These are phyloP conservation scores for Muraenolepis orangiensis DNA, from an alignment of 2,797 vertebrate species.

Conservation along the genomic window DNA sequence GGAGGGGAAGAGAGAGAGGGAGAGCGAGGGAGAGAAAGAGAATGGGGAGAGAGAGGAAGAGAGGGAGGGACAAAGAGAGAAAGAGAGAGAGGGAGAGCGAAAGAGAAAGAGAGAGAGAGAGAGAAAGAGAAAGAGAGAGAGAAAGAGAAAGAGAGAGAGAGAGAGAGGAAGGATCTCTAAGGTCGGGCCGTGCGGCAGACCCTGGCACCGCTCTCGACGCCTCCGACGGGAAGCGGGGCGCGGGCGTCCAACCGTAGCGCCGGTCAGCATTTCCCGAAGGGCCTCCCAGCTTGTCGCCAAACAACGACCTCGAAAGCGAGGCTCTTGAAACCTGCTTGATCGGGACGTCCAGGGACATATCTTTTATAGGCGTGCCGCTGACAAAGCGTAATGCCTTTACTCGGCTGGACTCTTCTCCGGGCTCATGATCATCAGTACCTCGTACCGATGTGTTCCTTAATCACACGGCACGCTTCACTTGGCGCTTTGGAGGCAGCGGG, in stretches of 20 bases:
- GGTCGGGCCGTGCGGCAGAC: conserved; percentile 28
- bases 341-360: conserved; percentile 28
- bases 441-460: neutral
- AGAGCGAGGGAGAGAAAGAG: neutral
- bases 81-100: conserved; percentile 16
- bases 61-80: neutral
- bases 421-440: neutral
- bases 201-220: conserved; percentile 57
- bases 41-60: neutral
- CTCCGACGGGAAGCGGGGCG: conserved; percentile 67
- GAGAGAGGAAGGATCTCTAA: conserved; percentile 58
- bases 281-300: conserved; percentile 54
- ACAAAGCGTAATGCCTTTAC: neutral
- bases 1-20: conserved; percentile 13
- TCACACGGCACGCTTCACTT: neutral
- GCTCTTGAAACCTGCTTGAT: conserved; percentile 32
- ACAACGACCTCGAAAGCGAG: conserved; percentile 62
- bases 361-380: conserved; percentile 31
- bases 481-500: neutral
- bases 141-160: conserved; percentile 5
- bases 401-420: neutral
- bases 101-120: no score
- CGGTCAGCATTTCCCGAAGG: conserved; percentile 51
- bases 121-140: no score
- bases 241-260: conserved; percentile 65